phyloP scores from a whole-genome alignment of 1,140 invertebrate species.

The Sinella curviseta region DNA sequence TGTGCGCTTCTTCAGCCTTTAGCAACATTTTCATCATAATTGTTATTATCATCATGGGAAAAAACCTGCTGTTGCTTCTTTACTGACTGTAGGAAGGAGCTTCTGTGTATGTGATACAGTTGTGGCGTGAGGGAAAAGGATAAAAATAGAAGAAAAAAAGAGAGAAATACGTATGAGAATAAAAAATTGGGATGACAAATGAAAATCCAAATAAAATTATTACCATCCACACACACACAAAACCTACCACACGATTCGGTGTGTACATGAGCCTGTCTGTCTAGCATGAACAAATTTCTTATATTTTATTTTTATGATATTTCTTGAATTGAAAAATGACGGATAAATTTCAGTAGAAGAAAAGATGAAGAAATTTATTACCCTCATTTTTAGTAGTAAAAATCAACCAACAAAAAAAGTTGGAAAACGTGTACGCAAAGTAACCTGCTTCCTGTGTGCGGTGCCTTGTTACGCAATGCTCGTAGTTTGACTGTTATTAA shows the following conservation, averaged over 20 bases:
- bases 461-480: neutral
- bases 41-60: neutral
- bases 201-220: constrained; percentile 26
- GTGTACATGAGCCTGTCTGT: neutral
- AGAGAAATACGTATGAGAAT: neutral
- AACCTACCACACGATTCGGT: neutral
- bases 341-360: neutral
- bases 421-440: neutral
- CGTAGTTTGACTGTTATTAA: neutral
- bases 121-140: constrained; percentile 13
- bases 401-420: too few species aligned
- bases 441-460: neutral
- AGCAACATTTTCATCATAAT: neutral
- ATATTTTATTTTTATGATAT: neutral
- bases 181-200: constrained; percentile 20
- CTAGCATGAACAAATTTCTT: neutral
- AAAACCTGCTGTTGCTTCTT: constrained; percentile 5
- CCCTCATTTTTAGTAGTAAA: neutral
- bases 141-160: constrained; percentile 20
- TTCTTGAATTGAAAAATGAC: constrained; percentile 14
- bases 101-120: neutral
- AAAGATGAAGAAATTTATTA: constrained; percentile 7
- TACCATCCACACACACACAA: neutral
- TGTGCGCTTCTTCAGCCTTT: neutral
- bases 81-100: neutral